These are phyloP conservation scores for Anodontia alba DNA, from an alignment of 2,888 invertebrate species.

Conservation along the genomic window DNA sequence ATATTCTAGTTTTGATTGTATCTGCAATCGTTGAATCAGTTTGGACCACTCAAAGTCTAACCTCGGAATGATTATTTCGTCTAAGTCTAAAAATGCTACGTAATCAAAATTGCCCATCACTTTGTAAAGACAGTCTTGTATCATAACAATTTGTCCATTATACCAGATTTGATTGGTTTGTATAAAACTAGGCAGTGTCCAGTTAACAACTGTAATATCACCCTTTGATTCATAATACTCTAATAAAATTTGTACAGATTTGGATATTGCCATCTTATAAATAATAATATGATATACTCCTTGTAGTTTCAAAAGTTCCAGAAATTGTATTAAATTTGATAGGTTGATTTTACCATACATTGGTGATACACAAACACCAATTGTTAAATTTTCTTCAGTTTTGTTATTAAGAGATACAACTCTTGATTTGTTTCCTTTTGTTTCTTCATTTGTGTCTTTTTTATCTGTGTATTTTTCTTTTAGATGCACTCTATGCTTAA, in stretches of 20 bases:
- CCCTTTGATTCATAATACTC: constrained; percentile 70
- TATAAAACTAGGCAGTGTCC: constrained; percentile 74
- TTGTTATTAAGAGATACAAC: not conserved
- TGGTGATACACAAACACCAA: constrained; percentile 82
- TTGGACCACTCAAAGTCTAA: constrained; percentile 57
- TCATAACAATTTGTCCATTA: constrained; percentile 81
- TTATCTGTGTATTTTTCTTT: not conserved
- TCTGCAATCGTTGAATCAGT: constrained; percentile 60
- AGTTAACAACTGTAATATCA: constrained; percentile 71
- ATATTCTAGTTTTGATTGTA: not conserved
- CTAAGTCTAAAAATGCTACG: constrained; percentile 81
- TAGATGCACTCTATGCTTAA: not conserved
- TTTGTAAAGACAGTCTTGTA: constrained; percentile 83
- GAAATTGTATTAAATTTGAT: constrained; percentile 79
- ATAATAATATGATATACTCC: constrained; percentile 78
- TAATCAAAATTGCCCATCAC: constrained; percentile 77
- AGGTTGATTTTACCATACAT: constrained; percentile 79
- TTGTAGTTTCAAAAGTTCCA: constrained; percentile 79
- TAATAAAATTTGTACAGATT: constrained; percentile 69
- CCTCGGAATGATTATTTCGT: constrained; percentile 83
- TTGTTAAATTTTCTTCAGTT: constrained; percentile 25
- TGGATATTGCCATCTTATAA: constrained; percentile 73
- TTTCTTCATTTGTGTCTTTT: not conserved
- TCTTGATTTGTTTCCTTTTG: not conserved
- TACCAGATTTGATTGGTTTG: constrained; percentile 79